These are phyloP conservation scores for Stenopsyche tienmushanensis DNA, from an alignment of 1,140 invertebrate species.

Conservation along the genomic window DNA sequence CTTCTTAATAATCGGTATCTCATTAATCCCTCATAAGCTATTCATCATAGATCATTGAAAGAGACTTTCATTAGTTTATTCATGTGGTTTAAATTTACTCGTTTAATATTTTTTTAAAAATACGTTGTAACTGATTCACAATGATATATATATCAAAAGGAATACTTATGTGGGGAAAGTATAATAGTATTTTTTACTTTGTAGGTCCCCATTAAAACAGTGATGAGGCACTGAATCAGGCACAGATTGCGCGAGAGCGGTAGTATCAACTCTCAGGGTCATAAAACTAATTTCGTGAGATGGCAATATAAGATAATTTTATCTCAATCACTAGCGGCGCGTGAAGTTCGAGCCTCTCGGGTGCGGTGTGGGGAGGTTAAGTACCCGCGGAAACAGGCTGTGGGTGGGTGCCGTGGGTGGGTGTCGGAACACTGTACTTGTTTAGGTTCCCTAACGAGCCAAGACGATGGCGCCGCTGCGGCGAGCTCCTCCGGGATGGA, in stretches of 20 bases:
- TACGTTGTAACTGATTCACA: too few relatives aligned
- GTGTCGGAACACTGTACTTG: conserved; percentile 11
- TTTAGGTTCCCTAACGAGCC: conserved; percentile 28
- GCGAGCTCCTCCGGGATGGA: neutral
- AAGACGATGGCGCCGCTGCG: conserved; percentile 28
- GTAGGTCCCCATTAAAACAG: neutral
- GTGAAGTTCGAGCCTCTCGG: conserved; percentile 3
- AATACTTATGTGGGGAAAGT: too few relatives aligned
- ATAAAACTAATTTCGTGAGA: conserved; percentile 18
- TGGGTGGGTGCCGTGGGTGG: neutral
- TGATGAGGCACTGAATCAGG: neutral
- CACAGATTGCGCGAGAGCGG: neutral
- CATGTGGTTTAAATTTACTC: too few relatives aligned
- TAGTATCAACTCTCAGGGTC: too few relatives aligned
- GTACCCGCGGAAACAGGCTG: neutral
- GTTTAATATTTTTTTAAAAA: too few relatives aligned
- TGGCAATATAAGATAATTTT: conserved; percentile 28
- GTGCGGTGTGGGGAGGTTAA: neutral
- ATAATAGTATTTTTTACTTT: neutral
- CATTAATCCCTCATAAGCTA: too few relatives aligned
- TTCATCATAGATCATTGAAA: too few relatives aligned
- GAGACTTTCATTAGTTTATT: neutral
- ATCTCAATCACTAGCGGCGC: conserved; percentile 14
- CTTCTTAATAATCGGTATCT: too few relatives aligned
- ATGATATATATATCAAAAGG: too few relatives aligned